phyloP scores from a whole-genome alignment of 2,113 vertebrate genomes.

The Sakesphorus luctuosus region DNA sequence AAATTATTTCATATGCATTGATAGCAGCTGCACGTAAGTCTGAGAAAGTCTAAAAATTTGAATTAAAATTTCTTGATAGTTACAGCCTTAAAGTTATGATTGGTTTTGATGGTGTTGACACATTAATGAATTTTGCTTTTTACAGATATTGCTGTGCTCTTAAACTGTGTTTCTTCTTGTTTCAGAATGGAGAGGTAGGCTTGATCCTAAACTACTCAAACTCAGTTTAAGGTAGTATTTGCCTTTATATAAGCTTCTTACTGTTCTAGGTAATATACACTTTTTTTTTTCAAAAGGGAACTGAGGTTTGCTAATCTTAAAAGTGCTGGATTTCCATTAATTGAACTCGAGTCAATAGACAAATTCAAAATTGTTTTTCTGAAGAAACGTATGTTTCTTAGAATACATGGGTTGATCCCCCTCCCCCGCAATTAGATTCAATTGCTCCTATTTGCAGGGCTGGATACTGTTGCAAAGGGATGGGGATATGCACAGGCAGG shows the following conservation, averaged over 20 bases:
- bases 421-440: neutral
- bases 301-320: neutral
- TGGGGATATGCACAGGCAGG: neutral
- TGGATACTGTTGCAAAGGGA: neutral
- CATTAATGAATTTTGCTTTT: constrained; percentile 4
- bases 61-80: neutral
- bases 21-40: neutral
- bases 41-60: neutral
- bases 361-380: neutral
- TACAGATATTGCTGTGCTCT: neutral
- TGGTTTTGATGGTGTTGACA: neutral
- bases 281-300: neutral
- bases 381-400: neutral
- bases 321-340: neutral
- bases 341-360: neutral
- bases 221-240: constrained; percentile 72
- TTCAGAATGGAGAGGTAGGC: constrained; percentile 90
- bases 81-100: neutral
- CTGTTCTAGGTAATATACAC: constrained; percentile 20
- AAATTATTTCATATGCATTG: neutral
- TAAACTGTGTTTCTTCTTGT: constrained; percentile 69
- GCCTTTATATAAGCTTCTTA: constrained; percentile 10
- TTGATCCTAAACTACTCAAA: constrained; percentile 51
- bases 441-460: neutral
- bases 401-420: neutral